Base-by-base conservation (phyloP, 35 echinoderm and acorn worm species). In the Apostichopus parvimensis region DNA sequence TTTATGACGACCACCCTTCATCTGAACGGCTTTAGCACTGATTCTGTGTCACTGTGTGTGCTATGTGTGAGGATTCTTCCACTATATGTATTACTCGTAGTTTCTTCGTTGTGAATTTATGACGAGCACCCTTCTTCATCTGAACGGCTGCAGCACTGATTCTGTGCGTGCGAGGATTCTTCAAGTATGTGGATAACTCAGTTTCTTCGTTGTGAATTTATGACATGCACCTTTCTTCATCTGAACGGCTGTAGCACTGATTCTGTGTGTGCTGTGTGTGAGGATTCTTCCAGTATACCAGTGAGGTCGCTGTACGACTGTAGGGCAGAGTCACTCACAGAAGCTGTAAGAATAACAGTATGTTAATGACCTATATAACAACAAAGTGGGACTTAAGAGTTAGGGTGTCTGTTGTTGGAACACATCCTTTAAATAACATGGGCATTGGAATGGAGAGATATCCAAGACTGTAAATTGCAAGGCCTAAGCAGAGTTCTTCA, bases 31-130 rank as follows among this genome's bases (percentile, higher is more conserved):
- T 82, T 54, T 34, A 82, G 55, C 8, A 82, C 79, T 56, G 52
- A 82, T 52, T 82, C 79, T 82, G 79, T 82, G 79, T 82, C 15
- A 57, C 79, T 82, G 79, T 82, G 79, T 82, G 79, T 28, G 25
- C 79, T 15, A 34, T 82, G 28, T 34, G 28, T 1, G 28, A 34
- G 28, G 28, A 34, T 34, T 34, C 28, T 34, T 34, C 28, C 0
- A 34, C 0, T 34, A 34, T 34, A 34, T 34, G 28, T 0, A 34
- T 68, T 68, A 17, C 0, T 4, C 0, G 5, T 66, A 1, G 62
- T 7, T 1, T 66, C 6, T 9, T 1, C 62, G 9, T 25, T 25
- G 24, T 25, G 24, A 25, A 25, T 25, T 25, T 25, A 25, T 25
- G 24, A 25, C 24, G 24, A 15, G 62, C 62, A 8, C 62, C 62